These are phyloP conservation scores for Hyles vespertilio DNA, from an alignment of 1,140 invertebrate genomes.

Conservation along the genomic window DNA sequence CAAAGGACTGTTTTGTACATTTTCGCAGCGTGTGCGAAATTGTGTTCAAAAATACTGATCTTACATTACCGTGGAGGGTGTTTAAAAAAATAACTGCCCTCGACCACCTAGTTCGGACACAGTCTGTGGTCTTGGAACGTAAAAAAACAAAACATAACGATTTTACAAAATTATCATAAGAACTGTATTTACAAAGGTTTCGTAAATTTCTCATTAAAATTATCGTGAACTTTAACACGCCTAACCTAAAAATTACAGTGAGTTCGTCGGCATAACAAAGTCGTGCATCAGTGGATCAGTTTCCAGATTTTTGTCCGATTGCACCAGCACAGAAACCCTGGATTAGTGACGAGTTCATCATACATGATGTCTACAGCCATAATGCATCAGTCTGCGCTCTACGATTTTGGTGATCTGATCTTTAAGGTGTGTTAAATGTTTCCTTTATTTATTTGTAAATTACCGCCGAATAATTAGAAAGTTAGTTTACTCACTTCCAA, in stretches of 20 bases:
- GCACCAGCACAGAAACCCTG: slow-evolving; percentile 48
- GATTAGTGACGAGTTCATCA: slow-evolving; percentile 64
- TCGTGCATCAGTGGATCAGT: slow-evolving; percentile 64
- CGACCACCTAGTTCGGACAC: slow-evolving; percentile 65
- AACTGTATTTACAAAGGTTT: slow-evolving; percentile 43
- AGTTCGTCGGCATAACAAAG: slow-evolving; percentile 49
- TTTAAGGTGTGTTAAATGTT: slow-evolving; percentile 65
- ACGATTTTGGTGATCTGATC: slow-evolving; percentile 74
- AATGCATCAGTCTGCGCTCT: slow-evolving; percentile 75
- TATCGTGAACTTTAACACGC: slow-evolving; percentile 50
- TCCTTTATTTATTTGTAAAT: slow-evolving; percentile 16
- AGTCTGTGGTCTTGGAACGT: slow-evolving; percentile 66
- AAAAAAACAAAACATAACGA: slow-evolving; percentile 62
- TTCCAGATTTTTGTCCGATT: slow-evolving; percentile 36
- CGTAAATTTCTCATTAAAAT: slow-evolving; percentile 60
- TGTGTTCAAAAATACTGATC: slow-evolving; percentile 68
- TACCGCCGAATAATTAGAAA: background rate
- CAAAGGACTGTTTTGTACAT: slow-evolving; percentile 74
- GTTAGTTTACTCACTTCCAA: too few species aligned
- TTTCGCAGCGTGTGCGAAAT: slow-evolving; percentile 72
- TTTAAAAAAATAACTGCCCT: slow-evolving; percentile 49
- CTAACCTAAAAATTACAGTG: slow-evolving; percentile 63
- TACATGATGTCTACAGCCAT: slow-evolving; percentile 75
- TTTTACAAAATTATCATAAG: slow-evolving; percentile 37
- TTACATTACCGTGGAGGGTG: slow-evolving; percentile 54